A percentile compares a stretch with the other conserved stretches of the same genome.
phyloP scores from a whole-genome alignment of 2,888 invertebrate genomes.

The Drosophila lacicola region DNA sequence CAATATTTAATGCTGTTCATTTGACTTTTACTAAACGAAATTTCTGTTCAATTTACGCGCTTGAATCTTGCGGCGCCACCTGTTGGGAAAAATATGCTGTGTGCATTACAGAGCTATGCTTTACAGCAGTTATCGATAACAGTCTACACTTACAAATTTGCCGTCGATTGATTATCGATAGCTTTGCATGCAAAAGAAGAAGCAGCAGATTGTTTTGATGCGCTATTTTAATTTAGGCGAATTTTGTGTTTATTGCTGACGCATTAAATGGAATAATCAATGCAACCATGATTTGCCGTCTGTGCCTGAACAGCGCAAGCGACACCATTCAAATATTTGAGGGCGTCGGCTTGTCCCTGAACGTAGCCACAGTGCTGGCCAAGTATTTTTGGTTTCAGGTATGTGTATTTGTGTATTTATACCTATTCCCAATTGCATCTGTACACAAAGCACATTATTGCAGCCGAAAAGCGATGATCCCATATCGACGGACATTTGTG shows the following conservation, averaged over 20 bases:
- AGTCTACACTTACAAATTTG: no score
- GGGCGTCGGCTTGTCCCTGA: conserved; percentile 69
- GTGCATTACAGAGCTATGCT: background rate
- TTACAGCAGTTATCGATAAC: conserved; percentile 7
- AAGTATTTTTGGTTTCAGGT: conserved; percentile 85
- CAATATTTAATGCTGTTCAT: background rate
- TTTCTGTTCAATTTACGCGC: background rate
- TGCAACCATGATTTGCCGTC: conserved; percentile 82
- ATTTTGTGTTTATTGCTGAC: conserved; percentile 15
- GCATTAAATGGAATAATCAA: conserved; percentile 42
- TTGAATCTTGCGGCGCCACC: background rate
- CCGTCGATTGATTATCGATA: conserved; percentile 19
- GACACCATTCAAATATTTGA: conserved; percentile 82
- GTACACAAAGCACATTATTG: conserved; percentile 1
- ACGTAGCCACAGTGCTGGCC: conserved; percentile 76
- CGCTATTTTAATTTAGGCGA: conserved; percentile 17
- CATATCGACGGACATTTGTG: conserved; percentile 82
- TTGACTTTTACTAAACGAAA: background rate
- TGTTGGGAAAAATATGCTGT: background rate
- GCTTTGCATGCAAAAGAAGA: conserved; percentile 7
- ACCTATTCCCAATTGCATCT: background rate
- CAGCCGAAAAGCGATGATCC: conserved; percentile 74
- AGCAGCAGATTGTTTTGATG: conserved; percentile 47
- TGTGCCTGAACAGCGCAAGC: conserved; percentile 80
- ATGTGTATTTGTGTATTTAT: conserved; percentile 3